Evolutionary conservation across 30 jellyfish, hydroid and myxozoan genomes (phyloP).

Genomic region (Euphysa ruthae): DNA sequence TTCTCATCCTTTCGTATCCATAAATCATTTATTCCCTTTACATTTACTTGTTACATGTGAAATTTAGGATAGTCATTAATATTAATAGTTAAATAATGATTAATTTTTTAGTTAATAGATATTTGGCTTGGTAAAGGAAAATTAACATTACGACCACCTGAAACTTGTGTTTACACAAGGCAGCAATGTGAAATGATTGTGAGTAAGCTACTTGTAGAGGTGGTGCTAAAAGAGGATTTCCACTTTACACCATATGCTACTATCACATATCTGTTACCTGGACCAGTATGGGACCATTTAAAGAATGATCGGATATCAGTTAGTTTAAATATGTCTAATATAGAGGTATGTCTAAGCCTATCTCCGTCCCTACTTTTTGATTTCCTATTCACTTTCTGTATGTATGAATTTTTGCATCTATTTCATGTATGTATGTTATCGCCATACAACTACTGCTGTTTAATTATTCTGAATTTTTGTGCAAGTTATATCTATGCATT

Average conservation of each 20-base stretch:
- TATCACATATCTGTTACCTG: constrained; percentile 52
- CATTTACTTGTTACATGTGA: too few species aligned
- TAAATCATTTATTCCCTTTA: too few species aligned
- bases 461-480: too few species aligned
- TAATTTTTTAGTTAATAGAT: constrained; percentile 29
- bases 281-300: constrained; percentile 24
- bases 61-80: too few species aligned
- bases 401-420: too few species aligned
- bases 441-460: too few species aligned
- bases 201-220: constrained; percentile 38
- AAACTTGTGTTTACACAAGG: not conserved
- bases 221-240: constrained; percentile 60
- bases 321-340: not conserved
- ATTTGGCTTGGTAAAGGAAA: constrained; percentile 77
- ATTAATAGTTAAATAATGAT: too few species aligned
- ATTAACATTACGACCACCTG: constrained; percentile 20
- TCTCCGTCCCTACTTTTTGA: not conserved
- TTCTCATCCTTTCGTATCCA: too few species aligned
- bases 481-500: too few species aligned
- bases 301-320: constrained; percentile 6
- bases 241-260: constrained; percentile 79
- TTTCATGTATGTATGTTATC: too few species aligned
- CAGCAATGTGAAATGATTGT: constrained; percentile 39
- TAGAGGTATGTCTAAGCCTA: not conserved
- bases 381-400: too few species aligned